Evolutionary conservation across 2,113 vertebrate genomes (phyloP).

Genomic region (Pterocles orientalis): DNA sequence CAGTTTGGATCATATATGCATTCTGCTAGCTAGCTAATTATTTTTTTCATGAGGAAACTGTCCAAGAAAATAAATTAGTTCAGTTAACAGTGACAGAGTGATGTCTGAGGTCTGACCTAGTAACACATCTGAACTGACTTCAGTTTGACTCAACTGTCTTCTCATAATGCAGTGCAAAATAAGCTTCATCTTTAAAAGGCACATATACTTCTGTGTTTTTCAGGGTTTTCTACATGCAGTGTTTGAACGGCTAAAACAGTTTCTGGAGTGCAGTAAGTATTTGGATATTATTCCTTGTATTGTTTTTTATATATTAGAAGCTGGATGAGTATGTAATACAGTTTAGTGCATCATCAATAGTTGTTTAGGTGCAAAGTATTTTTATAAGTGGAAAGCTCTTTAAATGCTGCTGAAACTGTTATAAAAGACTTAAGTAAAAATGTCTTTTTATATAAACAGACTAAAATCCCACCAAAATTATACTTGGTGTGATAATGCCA

Average conservation of each 20-base stretch:
- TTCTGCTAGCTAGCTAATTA: neutral
- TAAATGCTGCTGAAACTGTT: neutral
- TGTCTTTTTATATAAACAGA: neutral
- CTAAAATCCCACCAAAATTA: neutral
- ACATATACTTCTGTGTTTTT: neutral
- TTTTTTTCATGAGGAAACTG: neutral
- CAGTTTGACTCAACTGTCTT: neutral
- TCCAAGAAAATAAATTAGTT: neutral
- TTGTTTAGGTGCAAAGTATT: neutral
- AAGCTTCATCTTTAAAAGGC: neutral
- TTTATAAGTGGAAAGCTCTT: neutral
- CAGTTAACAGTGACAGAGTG: neutral
- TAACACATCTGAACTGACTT: neutral
- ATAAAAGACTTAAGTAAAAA: neutral
- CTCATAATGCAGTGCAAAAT: neutral
- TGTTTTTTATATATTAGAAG: neutral
- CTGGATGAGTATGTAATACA: neutral
- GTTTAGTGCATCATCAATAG: neutral
- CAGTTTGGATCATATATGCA: neutral
- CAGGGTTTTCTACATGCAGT: slow-evolving; percentile 91
- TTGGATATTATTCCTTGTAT: neutral
- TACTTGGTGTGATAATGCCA: neutral
- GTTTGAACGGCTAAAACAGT: slow-evolving; percentile 93
- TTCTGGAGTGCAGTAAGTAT: slow-evolving; percentile 95
- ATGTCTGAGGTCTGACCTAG: neutral